Base-by-base conservation (phyloP, 1,140 invertebrate species). In the Listronotus bonariensis region DNA sequence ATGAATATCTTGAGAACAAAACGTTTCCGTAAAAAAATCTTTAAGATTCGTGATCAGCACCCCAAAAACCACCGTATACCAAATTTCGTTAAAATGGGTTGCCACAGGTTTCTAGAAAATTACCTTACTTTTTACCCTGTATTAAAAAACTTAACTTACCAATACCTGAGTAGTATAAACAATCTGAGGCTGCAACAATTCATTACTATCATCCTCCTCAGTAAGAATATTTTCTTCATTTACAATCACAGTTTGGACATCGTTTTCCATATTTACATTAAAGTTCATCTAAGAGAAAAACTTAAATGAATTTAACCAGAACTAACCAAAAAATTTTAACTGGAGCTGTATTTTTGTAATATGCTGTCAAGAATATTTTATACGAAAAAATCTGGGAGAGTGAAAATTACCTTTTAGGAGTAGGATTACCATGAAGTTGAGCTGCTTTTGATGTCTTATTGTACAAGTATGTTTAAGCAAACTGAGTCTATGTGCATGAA, bases 401-500 rank as follows among this genome's bases (percentile, higher is more conserved):
- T 14, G 14, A n/a, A 26, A 3, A 9, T 43, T 46, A 65, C 63
- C 48, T 40, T 58, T 26, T 52, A 14, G n/a, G 14, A 18, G 17
- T 36, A 9, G 59, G 38, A 32, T 53, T 52, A 34, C 49, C 49
- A 65, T 77, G 70, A 17, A 74, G 45, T 68, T 78, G 75, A 5
- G 83, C 82, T 6, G 83, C 80, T 68, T 83, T 80, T 84, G 82
- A 73, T 84, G 83, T 34, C 83, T 79, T 69, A 83, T 83, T 0
- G 84, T 85, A 49, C 83, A 85, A 15, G 82, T 85, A 49, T 86
- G 85, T 56, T 85, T 86, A 15, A 85, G 62, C 40, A 86, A 71
- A 38, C 84, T 85, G 0, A 85, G 65, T 60, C 84, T 71, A 76
- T 86, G 85, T 4, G 85, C 85, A 73, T 86, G 85, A n/a, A 86